Base-by-base conservation (phyloP, 2,888 invertebrate species). In the Elmis aenea region DNA sequence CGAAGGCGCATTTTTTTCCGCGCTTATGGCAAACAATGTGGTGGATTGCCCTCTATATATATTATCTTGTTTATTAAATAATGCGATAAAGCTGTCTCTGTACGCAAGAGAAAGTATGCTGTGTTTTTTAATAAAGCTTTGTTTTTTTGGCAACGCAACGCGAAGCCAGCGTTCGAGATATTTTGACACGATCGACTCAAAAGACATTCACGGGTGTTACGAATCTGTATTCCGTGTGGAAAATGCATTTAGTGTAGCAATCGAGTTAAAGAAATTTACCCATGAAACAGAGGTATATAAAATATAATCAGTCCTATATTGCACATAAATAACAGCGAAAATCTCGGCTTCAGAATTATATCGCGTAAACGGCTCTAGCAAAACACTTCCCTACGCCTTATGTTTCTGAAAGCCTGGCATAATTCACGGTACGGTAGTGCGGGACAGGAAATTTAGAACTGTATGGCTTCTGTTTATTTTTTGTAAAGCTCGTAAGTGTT, bases 251-350 rank as follows among this genome's bases (percentile, higher is more conserved):
- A 36, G 39, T 33, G 28, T 32, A 21, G 36, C 43, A 48, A 50
- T 44, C 41, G 45, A 45, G 44, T 38, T 45, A 45, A 45, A 46
- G 35, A 43, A 48, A 50, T 46, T 48, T 38, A 45, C 43, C 42
- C 41, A 50, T 43, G 44, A 45, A 46, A 42, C 44, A 42, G 45
- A 40, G 40, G 38, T 54, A 42, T 52, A 51, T 52, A 48, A 53
- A 50, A 48, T 50, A 56, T 56, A 58, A 58, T 58, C 53, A 58
- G 52, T 40, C 45, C 39, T 57, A 52, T 58, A 56, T 55, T 53
- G 52, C 55, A 47, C 58, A 58, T 57, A 58, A 58, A 58, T 58
- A 58, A 56, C 52, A 38, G 45, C 28, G 48, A 55, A 54, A 58
- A 58, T 54, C 57, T 57, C 51, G 52, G 50, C 49, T 45, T 38